Evolutionary conservation across 2,888 invertebrate genomes (phyloP).

Genomic region (Agrochola lychnidis): DNA sequence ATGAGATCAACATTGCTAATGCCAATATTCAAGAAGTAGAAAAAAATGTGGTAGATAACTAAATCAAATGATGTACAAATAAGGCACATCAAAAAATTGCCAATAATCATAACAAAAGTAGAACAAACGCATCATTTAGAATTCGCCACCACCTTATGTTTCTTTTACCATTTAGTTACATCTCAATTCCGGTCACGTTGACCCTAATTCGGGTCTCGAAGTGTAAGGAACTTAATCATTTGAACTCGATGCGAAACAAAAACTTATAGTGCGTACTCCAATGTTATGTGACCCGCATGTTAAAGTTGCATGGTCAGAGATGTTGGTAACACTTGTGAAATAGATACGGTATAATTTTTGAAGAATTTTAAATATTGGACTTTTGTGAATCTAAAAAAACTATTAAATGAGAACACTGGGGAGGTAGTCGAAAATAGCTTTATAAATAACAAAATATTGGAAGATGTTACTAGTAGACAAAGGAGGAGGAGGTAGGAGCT

Average conservation of each 20-base stretch:
- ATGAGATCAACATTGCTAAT: neutral
- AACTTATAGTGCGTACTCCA: slow-evolving; percentile 18
- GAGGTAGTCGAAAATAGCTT: neutral
- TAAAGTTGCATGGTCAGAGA: slow-evolving; percentile 1
- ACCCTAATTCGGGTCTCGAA: slow-evolving; percentile 30
- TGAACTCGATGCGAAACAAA: slow-evolving; percentile 43
- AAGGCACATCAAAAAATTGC: neutral
- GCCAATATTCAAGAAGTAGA: neutral
- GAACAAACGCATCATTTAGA: neutral
- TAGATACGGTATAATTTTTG: slow-evolving; percentile 26
- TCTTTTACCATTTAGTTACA: slow-evolving; percentile 16
- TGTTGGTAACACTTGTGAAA: neutral
- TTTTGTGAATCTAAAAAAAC: neutral
- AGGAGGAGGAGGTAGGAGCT: no score
- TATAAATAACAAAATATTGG: neutral
- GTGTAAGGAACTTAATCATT: slow-evolving; percentile 31
- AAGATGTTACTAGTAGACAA: neutral
- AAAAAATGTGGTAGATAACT: neutral
- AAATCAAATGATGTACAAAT: neutral
- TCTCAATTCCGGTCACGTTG: slow-evolving; percentile 32
- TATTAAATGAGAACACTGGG: no score
- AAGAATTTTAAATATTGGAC: no score
- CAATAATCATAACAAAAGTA: slow-evolving; percentile 14
- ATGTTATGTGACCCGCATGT: slow-evolving; percentile 46
- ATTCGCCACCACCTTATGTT: neutral